Conservation (phyloP, 2,113 vertebrate species). For the Phalacrocorax brasilianus region DNA sequence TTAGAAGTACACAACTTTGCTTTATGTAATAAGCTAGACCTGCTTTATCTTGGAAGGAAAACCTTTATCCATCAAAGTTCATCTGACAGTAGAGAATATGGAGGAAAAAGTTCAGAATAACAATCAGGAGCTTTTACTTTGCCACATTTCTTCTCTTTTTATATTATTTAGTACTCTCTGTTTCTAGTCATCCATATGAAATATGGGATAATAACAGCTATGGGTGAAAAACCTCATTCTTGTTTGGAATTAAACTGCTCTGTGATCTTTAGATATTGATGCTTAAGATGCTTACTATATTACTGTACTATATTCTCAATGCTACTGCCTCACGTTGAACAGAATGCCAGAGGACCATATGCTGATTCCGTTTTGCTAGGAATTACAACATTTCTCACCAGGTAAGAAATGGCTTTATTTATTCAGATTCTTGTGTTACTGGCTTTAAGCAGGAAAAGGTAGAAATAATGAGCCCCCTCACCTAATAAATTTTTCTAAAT, state of each 20-base stretch:
- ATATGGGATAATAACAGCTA: background rate
- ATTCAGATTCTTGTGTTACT: background rate
- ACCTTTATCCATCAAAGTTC: background rate
- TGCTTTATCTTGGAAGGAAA: background rate
- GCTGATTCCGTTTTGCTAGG: background rate
- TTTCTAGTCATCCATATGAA: background rate
- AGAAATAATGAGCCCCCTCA: background rate
- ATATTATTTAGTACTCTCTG: background rate
- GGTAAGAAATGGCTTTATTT: background rate
- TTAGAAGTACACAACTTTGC: background rate
- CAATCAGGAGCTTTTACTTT: background rate
- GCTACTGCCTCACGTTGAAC: background rate
- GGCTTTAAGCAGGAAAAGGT: background rate
- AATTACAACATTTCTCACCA: background rate
- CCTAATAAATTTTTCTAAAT: background rate
- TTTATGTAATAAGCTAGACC: background rate
- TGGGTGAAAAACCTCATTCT: background rate
- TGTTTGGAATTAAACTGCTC: background rate
- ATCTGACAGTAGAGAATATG: background rate
- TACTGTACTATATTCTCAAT: background rate
- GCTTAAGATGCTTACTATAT: background rate
- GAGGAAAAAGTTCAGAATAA: background rate
- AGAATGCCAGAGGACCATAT: background rate
- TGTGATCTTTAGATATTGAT: background rate
- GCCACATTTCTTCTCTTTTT: background rate